Evolutionary conservation across 2,888 invertebrate genomes (phyloP), one percentile per base, ranked within the genome.

Genomic region (Acanthosoma haemorrhoidale): DNA sequence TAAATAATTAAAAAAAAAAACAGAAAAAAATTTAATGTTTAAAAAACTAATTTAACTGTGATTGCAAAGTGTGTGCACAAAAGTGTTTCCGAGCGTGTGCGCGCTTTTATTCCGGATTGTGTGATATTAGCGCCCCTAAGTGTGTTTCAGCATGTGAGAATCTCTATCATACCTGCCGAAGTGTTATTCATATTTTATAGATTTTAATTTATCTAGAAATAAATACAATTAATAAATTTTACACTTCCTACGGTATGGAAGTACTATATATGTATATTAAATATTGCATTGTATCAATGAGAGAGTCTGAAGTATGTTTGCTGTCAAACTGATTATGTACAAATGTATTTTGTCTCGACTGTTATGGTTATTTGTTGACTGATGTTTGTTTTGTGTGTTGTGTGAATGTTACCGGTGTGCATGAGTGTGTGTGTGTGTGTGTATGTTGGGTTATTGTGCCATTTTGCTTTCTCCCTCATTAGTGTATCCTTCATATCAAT

Each of bases 261-360:
- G 75, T 73, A 66, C 21, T 64, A 41, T 64, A 64, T 64, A 64
- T 72, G 70, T 74, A 73, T 75, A 73, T 73, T 71, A 61, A 73
- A 68, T 73, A 71, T 73, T 77, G 76, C 77, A 76, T 77, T 77
- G 77, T 76, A 77, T 77, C 77, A 77, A 77, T 77, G 77, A 75
- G 71, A 70, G 73, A 70, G 73, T 70, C 71, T 70, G 69, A 70
- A 70, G 72, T 74, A 72, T 73, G 71, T 74, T 74, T 72, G 75
- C 71, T 68, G 59, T 67, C 68, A 69, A 71, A 70, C 72, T 72
- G 70, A 57, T 71, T 70, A 71, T 74, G 74, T 74, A 74, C 74
- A 74, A 74, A 74, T 74, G 74, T 73, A 71, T 70, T 74, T 71
- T 70, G 74, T 60, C 51, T 51, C 67, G 67, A 67, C 68, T 73